Base-by-base conservation (phyloP, 2,888 invertebrate species). In the Dryobota labecula region DNA sequence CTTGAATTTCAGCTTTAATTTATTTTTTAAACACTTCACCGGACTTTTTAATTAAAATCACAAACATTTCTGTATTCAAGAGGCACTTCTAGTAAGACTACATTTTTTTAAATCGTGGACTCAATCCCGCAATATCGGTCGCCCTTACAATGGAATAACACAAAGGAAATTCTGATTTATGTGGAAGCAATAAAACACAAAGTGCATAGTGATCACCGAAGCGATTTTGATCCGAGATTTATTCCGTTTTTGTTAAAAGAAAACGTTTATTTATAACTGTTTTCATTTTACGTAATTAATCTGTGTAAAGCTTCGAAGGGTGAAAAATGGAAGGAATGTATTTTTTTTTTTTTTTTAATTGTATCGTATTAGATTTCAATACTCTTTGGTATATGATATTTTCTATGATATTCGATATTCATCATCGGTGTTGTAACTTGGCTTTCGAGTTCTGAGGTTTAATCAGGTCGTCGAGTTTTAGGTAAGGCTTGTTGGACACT, bases 151-250 rank as follows among this genome's bases (percentile, higher is more conserved):
- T 78, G 53, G 30, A 51, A 58, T 27, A 57, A 51, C 30, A 72
- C 78, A 78, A 84, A 70, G 41, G 33, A 82, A 75, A 69, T 43
- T 73, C 65, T 33, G 66, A 82, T 84, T 75, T 78, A 76, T 70
- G 1, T 18, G 41, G 33, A 49, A 38, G 58, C 8, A 43, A 62
- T 79, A 83, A 70, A 84, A 84, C 45, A 66, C 33, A 73, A 60
- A 75, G 49, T 82, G 69, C 74, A 76, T 57, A n/a, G n/a, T 74
- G 68, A 58, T 33, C 62, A 27, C 58, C 43, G 5, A 43, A 43
- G 62, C 53, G 41, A 47, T 66, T 79, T 49, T 51, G 56, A 33
- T 51, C 20, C 1, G 24, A 70, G 69, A 76, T 76, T 79, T 73
- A 84, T 80, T 56, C 36, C 0, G 41, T 41, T 60, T 57, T 54